A percentile compares a stretch with the other conserved stretches of the same genome.
Evolutionary conservation across 2,888 invertebrate genomes (phyloP).

Genomic region (Antheraea yamamai): DNA sequence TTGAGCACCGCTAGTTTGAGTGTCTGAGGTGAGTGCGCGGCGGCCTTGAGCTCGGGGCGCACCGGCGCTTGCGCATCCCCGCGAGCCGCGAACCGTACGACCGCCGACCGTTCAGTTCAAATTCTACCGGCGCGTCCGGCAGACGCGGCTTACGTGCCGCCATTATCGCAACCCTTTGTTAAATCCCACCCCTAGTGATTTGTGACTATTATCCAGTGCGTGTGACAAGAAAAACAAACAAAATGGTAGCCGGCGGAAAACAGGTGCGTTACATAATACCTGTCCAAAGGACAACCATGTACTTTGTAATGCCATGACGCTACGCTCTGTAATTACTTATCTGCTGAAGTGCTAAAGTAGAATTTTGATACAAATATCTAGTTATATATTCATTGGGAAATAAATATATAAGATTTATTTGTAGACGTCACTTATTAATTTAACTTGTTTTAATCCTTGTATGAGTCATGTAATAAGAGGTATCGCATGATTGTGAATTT

Average conservation of each 20-base stretch:
- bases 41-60: conserved; percentile 56
- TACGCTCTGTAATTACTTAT: neutral
- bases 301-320: neutral
- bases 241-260: conserved; percentile 81
- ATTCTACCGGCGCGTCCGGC: conserved; percentile 76
- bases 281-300: conserved; percentile 39
- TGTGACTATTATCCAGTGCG: conserved; percentile 63
- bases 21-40: conserved; percentile 44
- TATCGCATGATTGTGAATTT: neutral
- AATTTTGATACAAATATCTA: neutral
- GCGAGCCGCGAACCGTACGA: conserved; percentile 48
- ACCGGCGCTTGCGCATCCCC: conserved; percentile 50
- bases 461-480: neutral
- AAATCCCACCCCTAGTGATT: conserved; percentile 43
- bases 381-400: neutral
- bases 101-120: conserved; percentile 69
- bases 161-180: conserved; percentile 37
- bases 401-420: neutral
- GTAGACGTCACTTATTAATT: neutral
- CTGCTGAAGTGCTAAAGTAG: neutral
- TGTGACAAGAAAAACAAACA: conserved; percentile 55
- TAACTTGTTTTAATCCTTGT: neutral
- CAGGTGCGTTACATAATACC: conserved; percentile 64
- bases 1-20: conserved; percentile 23
- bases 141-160: conserved; percentile 72